A percentile compares a stretch with the other conserved stretches of the same genome.
phyloP scores from a whole-genome alignment of 2,888 invertebrate species.

The Tillus elongatus region DNA sequence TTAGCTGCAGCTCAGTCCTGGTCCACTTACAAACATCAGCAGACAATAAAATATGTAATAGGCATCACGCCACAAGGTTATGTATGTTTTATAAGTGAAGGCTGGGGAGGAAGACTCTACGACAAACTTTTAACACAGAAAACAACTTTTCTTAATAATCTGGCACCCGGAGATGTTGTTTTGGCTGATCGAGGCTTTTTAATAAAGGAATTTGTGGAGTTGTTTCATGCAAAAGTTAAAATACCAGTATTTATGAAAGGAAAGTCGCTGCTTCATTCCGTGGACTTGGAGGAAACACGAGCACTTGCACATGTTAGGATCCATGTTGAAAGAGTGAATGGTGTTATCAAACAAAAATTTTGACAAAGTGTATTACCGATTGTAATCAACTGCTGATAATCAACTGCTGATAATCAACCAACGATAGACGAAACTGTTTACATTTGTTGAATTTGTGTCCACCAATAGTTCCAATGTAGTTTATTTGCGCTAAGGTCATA shows the following conservation, averaged over 20 bases:
- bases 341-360: no score
- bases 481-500: no score
- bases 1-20: conserved; percentile 11
- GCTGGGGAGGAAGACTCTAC: background rate
- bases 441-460: no score
- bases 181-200: conserved; percentile 7
- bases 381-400: no score
- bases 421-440: no score
- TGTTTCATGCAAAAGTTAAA: background rate
- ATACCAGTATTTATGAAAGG: conserved; percentile 3
- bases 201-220: background rate
- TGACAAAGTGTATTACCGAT: no score
- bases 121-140: conserved; percentile 7
- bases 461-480: no score
- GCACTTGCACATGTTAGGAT: background rate
- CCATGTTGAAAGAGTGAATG: background rate
- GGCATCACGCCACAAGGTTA: conserved; percentile 17
- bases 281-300: conserved; percentile 4
- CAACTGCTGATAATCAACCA: no score
- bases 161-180: background rate
- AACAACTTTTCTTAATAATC: background rate
- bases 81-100: conserved; percentile 14
- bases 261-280: background rate
- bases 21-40: conserved; percentile 16
- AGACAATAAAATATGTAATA: conserved; percentile 16